phyloP scores from a whole-genome alignment of 2,113 vertebrate species.

The Ameiurus melas region DNA sequence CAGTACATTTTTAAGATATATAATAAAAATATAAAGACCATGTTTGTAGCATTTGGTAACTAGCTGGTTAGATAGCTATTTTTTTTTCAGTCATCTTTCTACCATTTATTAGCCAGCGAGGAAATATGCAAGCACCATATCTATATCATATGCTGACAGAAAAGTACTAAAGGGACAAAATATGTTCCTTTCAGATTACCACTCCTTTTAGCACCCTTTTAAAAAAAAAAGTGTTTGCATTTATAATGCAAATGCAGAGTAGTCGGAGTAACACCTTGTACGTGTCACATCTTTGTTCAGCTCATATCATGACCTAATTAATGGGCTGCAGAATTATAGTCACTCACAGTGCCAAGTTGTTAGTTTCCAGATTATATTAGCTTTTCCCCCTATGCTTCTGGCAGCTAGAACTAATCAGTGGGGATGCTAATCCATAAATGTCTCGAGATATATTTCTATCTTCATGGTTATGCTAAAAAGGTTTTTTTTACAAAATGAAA shows the following conservation, averaged over 20 bases:
- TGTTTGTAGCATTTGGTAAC: background rate
- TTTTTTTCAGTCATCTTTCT: background rate
- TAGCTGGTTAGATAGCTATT: background rate
- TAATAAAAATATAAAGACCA: background rate
- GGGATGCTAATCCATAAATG: constrained; percentile 22
- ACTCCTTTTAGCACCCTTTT: background rate
- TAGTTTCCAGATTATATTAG: constrained; percentile 18
- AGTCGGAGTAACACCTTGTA: background rate
- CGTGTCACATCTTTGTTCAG: background rate
- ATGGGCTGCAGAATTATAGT: background rate
- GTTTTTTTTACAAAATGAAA: background rate
- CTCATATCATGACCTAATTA: constrained; percentile 31
- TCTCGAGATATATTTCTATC: background rate
- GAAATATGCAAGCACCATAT: background rate
- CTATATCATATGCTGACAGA: background rate
- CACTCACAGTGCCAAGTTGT: constrained; percentile 17
- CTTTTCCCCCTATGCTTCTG: background rate
- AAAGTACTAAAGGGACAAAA: background rate
- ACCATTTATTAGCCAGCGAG: background rate
- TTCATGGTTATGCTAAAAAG: background rate
- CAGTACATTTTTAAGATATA: background rate
- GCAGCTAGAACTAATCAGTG: constrained; percentile 31
- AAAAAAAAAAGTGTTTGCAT: background rate
- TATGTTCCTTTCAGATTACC: background rate
- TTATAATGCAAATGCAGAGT: background rate